Conservation (phyloP, 2,797 vertebrate genomes). For the Peromyscus attwateri region DNA sequence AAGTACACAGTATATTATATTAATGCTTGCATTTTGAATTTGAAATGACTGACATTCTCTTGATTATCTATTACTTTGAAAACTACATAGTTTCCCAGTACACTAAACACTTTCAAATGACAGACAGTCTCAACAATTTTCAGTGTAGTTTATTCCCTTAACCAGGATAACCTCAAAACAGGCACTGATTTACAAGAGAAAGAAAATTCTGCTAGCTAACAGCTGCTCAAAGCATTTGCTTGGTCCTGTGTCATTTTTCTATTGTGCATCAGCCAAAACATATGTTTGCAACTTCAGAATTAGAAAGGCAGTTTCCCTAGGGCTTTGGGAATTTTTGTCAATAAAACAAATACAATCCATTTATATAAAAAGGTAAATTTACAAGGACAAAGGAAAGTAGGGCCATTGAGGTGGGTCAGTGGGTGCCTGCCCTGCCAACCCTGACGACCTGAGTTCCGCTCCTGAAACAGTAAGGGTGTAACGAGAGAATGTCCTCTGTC, state of each 20-base stretch:
- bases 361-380: constrained; percentile 19
- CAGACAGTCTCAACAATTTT: constrained; percentile 14
- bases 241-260: background rate
- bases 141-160: constrained; percentile 39
- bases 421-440: no score
- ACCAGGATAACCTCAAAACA: constrained; percentile 43
- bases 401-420: background rate
- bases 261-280: constrained; percentile 24
- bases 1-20: constrained; percentile 30
- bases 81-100: background rate
- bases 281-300: constrained; percentile 19
- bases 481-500: background rate
- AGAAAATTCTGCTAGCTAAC: background rate
- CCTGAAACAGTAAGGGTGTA: background rate
- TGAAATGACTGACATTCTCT: constrained; percentile 54
- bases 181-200: background rate
- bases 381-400: background rate
- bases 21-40: background rate
- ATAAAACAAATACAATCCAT: constrained; percentile 35
- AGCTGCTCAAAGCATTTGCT: constrained; percentile 38
- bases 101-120: background rate
- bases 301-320: constrained; percentile 34
- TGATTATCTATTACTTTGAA: constrained; percentile 52
- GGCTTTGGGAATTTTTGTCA: background rate
- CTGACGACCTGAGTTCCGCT: background rate